These are phyloP conservation scores for Calidris pugnax DNA, from an alignment of 2,113 vertebrate species.

Conservation along the genomic window DNA sequence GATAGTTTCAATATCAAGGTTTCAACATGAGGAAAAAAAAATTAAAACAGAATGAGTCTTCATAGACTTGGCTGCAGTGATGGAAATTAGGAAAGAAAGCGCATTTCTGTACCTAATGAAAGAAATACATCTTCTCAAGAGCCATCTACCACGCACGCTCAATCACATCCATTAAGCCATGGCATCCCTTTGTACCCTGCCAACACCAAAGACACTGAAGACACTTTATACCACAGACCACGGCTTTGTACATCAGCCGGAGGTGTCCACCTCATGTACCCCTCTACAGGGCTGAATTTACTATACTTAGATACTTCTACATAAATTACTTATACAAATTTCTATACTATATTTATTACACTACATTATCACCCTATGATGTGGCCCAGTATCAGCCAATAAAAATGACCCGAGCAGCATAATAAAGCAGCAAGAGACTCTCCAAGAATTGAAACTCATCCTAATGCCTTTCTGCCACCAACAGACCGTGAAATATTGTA, in stretches of 20 bases:
- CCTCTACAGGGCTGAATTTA: background rate
- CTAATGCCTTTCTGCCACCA: background rate
- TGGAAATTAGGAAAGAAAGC: background rate
- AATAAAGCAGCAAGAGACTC: background rate
- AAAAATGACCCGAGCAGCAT: background rate
- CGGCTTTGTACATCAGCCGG: background rate
- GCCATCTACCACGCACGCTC: background rate
- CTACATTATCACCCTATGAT: background rate
- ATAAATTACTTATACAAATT: background rate
- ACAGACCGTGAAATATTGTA: background rate
- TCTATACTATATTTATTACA: background rate
- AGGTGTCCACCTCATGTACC: background rate
- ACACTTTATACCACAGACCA: rapidly evolving
- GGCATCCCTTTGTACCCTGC: background rate
- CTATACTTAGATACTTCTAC: background rate
- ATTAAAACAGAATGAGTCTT: background rate
- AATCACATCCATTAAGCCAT: background rate
- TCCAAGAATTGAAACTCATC: background rate
- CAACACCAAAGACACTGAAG: background rate
- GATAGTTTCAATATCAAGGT: background rate
- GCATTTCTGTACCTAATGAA: background rate
- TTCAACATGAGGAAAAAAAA: background rate
- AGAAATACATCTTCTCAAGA: background rate
- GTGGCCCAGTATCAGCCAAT: background rate
- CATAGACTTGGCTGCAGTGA: background rate